These are phyloP conservation scores for Onthophagus taurus DNA, from an alignment of 1,140 invertebrate species.

Conservation along the genomic window DNA sequence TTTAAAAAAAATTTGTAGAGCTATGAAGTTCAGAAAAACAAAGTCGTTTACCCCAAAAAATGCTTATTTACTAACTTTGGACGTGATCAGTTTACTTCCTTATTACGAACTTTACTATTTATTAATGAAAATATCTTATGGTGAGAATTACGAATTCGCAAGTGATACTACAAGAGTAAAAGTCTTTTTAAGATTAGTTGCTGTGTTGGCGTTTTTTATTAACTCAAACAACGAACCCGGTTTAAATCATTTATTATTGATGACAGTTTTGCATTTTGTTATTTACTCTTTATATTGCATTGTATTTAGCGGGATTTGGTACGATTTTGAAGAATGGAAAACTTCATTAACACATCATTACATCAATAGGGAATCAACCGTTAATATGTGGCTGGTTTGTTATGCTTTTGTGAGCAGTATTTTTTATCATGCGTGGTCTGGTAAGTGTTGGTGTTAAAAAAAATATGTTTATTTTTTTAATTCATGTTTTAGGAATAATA, in stretches of 20 bases:
- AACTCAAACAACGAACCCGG: conserved; percentile 1
- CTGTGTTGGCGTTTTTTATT: not conserved
- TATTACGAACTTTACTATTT: conserved; percentile 9
- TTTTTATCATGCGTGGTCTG: conserved; percentile 2
- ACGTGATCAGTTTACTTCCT: conserved; percentile 1
- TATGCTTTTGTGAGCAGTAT: not conserved
- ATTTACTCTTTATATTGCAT: not conserved
- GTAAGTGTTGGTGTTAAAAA: not conserved
- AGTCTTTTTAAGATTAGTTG: not conserved
- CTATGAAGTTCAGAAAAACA: conserved; percentile 1
- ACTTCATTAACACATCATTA: not conserved
- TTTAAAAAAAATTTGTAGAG: not conserved
- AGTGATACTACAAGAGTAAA: conserved; percentile 5
- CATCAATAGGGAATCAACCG: not conserved
- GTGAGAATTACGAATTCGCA: not conserved
- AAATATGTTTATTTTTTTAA: not conserved
- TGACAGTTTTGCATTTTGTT: not conserved
- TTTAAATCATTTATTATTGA: conserved; percentile 1
- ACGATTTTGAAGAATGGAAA: not conserved
- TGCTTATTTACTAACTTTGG: not conserved
- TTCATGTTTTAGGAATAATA: not conserved
- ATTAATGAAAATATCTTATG: conserved; percentile 1
- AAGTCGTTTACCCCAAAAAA: not conserved
- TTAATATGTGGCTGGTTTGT: not conserved
- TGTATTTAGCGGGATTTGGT: not conserved